Base-by-base conservation (phyloP, 2,113 vertebrate species). In the Pandion haliaetus region DNA sequence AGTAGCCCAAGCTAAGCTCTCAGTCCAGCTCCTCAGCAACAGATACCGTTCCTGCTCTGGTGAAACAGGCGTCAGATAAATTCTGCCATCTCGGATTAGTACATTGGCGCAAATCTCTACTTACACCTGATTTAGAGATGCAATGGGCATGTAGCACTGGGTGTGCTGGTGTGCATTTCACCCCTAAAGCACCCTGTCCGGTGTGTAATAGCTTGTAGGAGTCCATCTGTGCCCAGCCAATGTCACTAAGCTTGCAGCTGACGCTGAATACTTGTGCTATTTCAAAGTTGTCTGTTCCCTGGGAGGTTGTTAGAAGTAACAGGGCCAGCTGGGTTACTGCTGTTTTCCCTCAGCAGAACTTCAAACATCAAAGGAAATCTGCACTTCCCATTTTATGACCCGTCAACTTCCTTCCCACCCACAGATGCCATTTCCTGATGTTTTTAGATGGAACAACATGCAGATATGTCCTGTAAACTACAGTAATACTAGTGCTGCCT, bases 101-200 rank as follows among this genome's bases (percentile, higher is more conserved):
- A 71, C 31, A 5, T 45, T 14, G 14, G 63, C 2, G 1, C 63
- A 14, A 59, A 81, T 47, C 76, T 32, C 49, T 50, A 6, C 90
- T 17, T 50, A n/a, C 65, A 65, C 45, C 88, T 34, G 45, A 38
- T 91, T 58, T 73, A 9, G 91, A 59, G 91, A 2, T 1, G 6
- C 3, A 23, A 17, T 3, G 77, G 42, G 20, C 62, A 4, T 9
- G 76, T 2, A 82, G 91, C 47, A 12, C 55, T 66, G 76, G n/a
- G 1, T 71, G 77, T 86, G 52, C 91, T 91, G 95, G 91, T 84
- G 91, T 94, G 84, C 42, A 7, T 94, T 89, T 95, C 93, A 82
- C 70, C 81, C 78, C 12, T 25, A 17, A 34, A 58, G 63, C 73
- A 24, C 38, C 3, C 81, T 9, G 54, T 17, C 80, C 71, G 61